Base-by-base conservation (phyloP, 2,113 vertebrate genomes). In the Henicopernis longicauda region DNA sequence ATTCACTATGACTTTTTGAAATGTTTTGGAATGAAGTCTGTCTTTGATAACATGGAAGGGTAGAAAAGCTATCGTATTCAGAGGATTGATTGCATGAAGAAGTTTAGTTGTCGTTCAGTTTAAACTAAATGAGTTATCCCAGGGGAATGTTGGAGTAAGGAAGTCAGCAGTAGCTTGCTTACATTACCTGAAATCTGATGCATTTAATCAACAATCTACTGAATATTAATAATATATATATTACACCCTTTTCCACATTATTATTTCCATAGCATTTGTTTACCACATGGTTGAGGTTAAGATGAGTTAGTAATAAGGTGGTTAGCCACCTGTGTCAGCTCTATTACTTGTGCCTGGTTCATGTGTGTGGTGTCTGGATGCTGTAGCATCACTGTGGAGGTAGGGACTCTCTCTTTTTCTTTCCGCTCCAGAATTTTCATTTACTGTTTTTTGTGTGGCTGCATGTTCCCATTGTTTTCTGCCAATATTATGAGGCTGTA, bases 331-430 rank as follows among this genome's bases (percentile, higher is more conserved):
- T 44, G 0, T 93, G 52, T 57, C 70, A 86, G 20, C 66, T 82
- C 29, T 63, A 1, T 54, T 58, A 3, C 47, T 57, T 77, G 19
- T 62, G 40, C n/a, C 31, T 45, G 6, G 13, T 52, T 89, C 34
- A 36, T 0, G 0, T 55, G 32, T 34, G 1, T 32, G n/a, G 18
- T 58, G 18, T 69, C 21, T 74, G 66, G 16, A 9, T 76, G n/a
- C 50, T 81, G 9, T 11, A 65, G 23, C 49, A 34, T 52, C 65
- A 76, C 44, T 85, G 10, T 82, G 50, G 13, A 44, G 16, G 16
- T 10, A 73, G 44, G 31, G 18, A n/a, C 55, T 62, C 15, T 66
- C 21, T 29, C 10, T 76, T 31, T 52, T 29, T 34, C 27, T 38
- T 57, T 74, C 58, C 77, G 6, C 38, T 79, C 26, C 45, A 26